Base-by-base conservation (phyloP, 2,888 invertebrate species). In the Lysandra coridon region DNA sequence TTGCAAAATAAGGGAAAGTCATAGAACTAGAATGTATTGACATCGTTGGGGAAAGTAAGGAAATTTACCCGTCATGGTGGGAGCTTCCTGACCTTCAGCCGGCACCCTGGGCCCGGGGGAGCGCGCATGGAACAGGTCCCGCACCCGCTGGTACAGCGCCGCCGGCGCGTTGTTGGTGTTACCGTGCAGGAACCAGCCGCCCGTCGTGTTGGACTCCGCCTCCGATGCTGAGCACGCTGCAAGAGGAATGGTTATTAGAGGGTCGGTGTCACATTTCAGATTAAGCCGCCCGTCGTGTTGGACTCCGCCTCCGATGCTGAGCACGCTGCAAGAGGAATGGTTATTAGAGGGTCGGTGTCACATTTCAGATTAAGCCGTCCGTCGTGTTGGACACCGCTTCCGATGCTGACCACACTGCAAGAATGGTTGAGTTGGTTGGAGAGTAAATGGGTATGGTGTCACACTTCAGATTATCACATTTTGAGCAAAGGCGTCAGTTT, bases 121-220 rank as follows among this genome's bases (percentile, higher is more conserved):
- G 79, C 93, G 89, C 4, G 96, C 94, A 87, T 97, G 96, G 91
- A 98, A 98, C 81, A 98, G 94, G 87, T 98, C 97, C 78, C 97
- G 96, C 78, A 98, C 98, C 78, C 98, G 96, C 88, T 98, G 98
- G 90, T 98, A 98, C 81, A 97, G 95, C 83, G 97, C 97, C 84
- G 97, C 97, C 80, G 97, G 97, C 0, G 94, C 93, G 0, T 89
- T 90, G 77, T 81, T 85, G 82, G 79, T 85, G 80, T 83, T 82
- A 86, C 97, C 97, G 92, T 98, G 98, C 78, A 98, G 95, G 88
- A 97, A 98, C 95, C 98, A 98, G 6, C 93, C 93, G n/a, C 90
- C 88, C 0, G 88, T 84, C 85, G 95, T 95, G 81, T 95, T 95
- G 75, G 94, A 95, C 78, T 94, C 96, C 77, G 94, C 95, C 78